These are phyloP conservation scores for Himalopsyche kuldschensis DNA, from an alignment of 2,888 invertebrate genomes.

Conservation along the genomic window DNA sequence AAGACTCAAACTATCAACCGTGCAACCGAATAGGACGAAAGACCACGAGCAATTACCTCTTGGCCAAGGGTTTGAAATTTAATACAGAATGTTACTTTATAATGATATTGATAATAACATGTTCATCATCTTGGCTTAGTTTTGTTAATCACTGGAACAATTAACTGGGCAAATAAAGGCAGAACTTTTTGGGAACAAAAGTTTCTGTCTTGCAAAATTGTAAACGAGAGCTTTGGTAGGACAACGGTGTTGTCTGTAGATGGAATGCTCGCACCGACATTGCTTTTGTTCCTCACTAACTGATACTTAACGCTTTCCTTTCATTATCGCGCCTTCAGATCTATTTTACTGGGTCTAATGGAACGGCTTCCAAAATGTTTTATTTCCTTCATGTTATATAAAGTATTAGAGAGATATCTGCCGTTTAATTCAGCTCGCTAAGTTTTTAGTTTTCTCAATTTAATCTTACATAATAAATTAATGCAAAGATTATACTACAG, in stretches of 20 bases:
- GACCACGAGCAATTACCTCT: no score
- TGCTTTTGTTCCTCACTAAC: not conserved
- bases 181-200: not conserved
- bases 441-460: no score
- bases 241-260: not conserved
- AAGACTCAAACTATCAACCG: no score
- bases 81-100: no score
- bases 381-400: not conserved
- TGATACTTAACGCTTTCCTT: not conserved
- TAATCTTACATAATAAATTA: no score
- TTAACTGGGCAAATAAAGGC: not conserved
- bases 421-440: no score
- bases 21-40: no score
- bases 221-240: not conserved
- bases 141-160: not conserved
- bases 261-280: not conserved
- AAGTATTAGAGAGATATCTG: no score
- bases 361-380: not conserved
- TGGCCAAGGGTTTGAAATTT: no score
- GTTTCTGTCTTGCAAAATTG: not conserved
- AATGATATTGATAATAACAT: no score
- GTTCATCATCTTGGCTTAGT: no score
- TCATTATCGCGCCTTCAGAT: not conserved
- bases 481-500: no score
- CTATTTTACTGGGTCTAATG: not conserved